Evolutionary conservation across 1,140 invertebrate species (phyloP).

Genomic region (Trichonephila clavipes): DNA sequence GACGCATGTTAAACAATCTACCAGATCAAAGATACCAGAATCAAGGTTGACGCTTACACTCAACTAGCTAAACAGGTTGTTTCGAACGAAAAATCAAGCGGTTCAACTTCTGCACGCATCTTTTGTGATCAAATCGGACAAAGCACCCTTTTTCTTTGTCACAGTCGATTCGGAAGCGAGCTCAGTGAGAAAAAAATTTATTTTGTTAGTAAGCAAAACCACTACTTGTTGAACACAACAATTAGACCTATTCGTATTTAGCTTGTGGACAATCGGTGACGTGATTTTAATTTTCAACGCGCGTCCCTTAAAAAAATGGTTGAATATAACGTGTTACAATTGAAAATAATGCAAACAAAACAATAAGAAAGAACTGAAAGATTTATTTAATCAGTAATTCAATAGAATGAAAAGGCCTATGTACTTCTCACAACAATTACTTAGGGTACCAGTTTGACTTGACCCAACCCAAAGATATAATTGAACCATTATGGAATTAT

Average conservation of each 20-base stretch:
- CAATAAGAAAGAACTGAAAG: no score
- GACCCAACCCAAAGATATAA: no score
- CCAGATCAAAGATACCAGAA: neutral
- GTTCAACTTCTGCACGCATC: neutral
- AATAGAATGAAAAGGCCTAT: no score
- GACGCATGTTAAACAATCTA: neutral
- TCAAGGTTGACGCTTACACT: neutral
- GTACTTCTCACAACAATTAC: no score
- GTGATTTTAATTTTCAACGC: no score
- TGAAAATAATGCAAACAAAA: no score
- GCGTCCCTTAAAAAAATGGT: no score
- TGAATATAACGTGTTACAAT: no score
- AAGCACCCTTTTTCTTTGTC: conserved; percentile 3
- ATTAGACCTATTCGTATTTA: neutral
- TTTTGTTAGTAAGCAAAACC: neutral
- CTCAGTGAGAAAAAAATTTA: neutral
- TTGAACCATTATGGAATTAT: no score
- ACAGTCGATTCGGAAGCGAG: neutral
- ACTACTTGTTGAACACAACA: neutral
- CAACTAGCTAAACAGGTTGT: conserved; percentile 17
- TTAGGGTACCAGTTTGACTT: no score
- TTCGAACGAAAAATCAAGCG: neutral
- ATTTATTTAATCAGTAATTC: no score
- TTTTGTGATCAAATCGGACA: neutral
- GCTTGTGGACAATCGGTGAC: neutral